Evolutionary conservation across 2,797 vertebrate genomes (phyloP), one percentile per base, ranked within the genome.

Genomic region (Eptatretus atami): DNA sequence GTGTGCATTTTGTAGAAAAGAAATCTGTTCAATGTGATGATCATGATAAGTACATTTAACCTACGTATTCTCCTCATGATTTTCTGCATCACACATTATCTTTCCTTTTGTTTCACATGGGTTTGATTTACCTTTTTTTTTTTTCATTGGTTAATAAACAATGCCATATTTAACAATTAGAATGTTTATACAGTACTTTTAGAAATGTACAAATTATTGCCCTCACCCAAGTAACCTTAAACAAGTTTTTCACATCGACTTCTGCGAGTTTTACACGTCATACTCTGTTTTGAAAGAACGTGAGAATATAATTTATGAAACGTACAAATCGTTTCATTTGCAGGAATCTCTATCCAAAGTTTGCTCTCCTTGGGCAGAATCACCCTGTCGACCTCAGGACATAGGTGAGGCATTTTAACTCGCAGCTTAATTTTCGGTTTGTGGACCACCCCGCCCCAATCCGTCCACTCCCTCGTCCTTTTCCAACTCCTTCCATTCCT

Each of bases 281-380:
- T 11, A 24, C 61, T 57, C 52, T 19, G 53, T 55, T 13, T 25
- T 44, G 53, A 54, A 12, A 64, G 11, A 55, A 52, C 52, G 53
- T 52, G 53, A 9, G n/a, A 15, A 15, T 15, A 53, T 65, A 11
- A 52, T 65, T 65, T 65, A 57, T 65, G 54, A 31, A 57, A 65
- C 54, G 53, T 55, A 31, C 31, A 57, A 65, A 61, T 25, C 72
- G 67, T 69, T 66, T 65, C 66, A 65, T 67, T 64, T 67, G 69
- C 73, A 99, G 92, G 79, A 99, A 99, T 80, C 78, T 99, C 70
- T 99, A 95, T 70, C 92, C 92, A 67, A 99, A 96, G 78, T 99
- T 99, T 73, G 90, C 92, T 67, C 92, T 68, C 92, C 92, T 0
- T 99, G 92, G 92, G 92, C 92, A 66, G 95, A 90, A 67, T 82